phyloP scores from a whole-genome alignment of 2,888 invertebrate species.

The Apocheima hispidaria region DNA sequence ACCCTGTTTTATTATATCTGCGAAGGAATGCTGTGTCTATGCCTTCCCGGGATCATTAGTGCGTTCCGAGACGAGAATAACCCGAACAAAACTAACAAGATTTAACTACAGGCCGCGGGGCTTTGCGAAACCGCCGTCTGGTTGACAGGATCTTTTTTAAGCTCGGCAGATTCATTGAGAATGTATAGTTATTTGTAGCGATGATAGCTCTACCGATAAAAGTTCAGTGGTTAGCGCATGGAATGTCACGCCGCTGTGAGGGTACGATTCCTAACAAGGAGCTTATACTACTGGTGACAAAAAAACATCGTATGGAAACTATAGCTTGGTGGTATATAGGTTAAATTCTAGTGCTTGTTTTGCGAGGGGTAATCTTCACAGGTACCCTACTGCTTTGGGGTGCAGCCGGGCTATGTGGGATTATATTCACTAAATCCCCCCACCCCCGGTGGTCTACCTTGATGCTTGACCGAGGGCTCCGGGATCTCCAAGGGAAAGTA shows the following conservation, averaged over 20 bases:
- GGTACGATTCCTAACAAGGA: neutral
- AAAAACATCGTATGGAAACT: no score
- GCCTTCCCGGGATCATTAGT: slow-evolving; percentile 59
- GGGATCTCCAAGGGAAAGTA: no score
- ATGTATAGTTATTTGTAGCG: neutral
- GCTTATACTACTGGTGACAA: neutral
- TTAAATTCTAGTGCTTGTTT: no score
- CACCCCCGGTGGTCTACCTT: no score
- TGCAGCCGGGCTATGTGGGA: no score
- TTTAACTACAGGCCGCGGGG: slow-evolving; percentile 43
- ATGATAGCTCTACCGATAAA: neutral
- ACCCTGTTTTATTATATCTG: slow-evolving; percentile 30
- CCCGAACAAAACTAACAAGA: slow-evolving; percentile 62
- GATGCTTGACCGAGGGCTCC: no score
- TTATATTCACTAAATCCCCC: no score
- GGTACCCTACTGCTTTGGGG: no score
- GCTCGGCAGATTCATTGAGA: slow-evolving; percentile 22
- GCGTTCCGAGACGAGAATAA: slow-evolving; percentile 67
- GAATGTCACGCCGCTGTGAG: neutral
- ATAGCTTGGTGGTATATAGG: no score
- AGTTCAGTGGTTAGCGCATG: neutral
- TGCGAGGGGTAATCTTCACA: no score
- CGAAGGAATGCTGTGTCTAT: slow-evolving; percentile 31
- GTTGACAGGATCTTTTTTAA: slow-evolving; percentile 31
- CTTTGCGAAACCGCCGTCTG: slow-evolving; percentile 51